These are phyloP conservation scores for Pseudeuparius sepicola DNA, from an alignment of 2,888 invertebrate genomes.

Conservation along the genomic window DNA sequence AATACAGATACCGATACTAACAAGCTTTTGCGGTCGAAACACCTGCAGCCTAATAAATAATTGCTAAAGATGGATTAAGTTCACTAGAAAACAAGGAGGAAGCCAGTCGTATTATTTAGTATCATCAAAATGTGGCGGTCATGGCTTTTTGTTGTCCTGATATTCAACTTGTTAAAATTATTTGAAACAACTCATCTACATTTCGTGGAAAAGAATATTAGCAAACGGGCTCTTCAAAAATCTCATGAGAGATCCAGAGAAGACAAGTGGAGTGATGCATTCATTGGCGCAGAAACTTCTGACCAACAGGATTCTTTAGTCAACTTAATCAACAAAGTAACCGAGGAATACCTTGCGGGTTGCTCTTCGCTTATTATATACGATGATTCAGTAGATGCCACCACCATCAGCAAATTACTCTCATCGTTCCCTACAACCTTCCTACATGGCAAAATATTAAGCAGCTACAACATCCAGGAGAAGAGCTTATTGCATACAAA, in stretches of 20 bases:
- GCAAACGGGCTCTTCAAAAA: conserved; percentile 35
- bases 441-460: conserved; percentile 52
- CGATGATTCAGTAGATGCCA: conserved; percentile 46
- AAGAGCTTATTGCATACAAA: conserved; percentile 35
- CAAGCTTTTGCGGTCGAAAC: too few relatives aligned
- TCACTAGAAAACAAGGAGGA: too few relatives aligned
- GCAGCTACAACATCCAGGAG: conserved; percentile 41
- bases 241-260: conserved; percentile 36
- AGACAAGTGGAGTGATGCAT: conserved; percentile 34
- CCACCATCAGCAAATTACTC: conserved; percentile 49
- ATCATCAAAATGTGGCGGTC: too few relatives aligned
- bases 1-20: too few relatives aligned
- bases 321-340: conserved; percentile 49
- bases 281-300: conserved; percentile 27
- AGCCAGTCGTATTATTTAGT: too few relatives aligned
- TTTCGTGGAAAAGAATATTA: conserved; percentile 1
- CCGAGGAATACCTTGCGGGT: conserved; percentile 48
- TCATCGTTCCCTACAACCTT: conserved; percentile 46
- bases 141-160: too few relatives aligned
- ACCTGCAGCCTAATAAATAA: too few relatives aligned
- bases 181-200: too few relatives aligned
- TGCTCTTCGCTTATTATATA: conserved; percentile 61
- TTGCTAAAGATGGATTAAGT: too few relatives aligned
- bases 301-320: conserved; percentile 52
- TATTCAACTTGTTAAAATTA: too few relatives aligned